Percentiles rank a stretch among this genome's conserved stretches.
Conservation (phyloP, 1,140 invertebrate genomes). For the Calephelis nemesis region DNA sequence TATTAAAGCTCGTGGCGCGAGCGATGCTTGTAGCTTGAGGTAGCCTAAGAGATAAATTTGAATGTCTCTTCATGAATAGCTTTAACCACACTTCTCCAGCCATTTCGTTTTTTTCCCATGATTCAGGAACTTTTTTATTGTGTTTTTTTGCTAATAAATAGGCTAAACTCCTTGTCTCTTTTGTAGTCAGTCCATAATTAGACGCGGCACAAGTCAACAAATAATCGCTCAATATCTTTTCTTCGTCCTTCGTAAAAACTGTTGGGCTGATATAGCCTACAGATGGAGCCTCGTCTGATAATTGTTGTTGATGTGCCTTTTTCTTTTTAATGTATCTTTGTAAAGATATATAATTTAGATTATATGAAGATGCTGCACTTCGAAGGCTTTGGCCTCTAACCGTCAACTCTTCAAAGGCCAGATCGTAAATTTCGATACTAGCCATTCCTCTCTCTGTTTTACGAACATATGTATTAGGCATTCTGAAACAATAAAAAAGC, state of each 20-base stretch:
- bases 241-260: constrained; percentile 23
- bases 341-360: constrained; percentile 32
- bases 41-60: constrained; percentile 25
- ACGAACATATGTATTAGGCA: constrained; percentile 22
- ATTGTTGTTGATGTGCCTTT: constrained; percentile 15
- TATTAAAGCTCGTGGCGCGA: constrained; percentile 29
- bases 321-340: constrained; percentile 36
- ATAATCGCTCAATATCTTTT: constrained; percentile 25
- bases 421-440: constrained; percentile 33
- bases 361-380: constrained; percentile 29
- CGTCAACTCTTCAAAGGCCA: constrained; percentile 33
- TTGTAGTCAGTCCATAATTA: constrained; percentile 20
- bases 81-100: constrained; percentile 4
- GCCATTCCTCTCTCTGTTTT: constrained; percentile 29
- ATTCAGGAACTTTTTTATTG: constrained; percentile 33
- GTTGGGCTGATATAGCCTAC: constrained; percentile 19
- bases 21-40: constrained; percentile 32
- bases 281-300: neutral
- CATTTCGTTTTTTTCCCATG: constrained; percentile 17
- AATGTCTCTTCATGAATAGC: neutral
- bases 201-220: constrained; percentile 27
- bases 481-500: constrained; percentile 17
- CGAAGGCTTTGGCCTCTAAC: constrained; percentile 29
- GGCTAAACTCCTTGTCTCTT: constrained; percentile 29
- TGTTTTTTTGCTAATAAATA: constrained; percentile 28